phyloP scores from a whole-genome alignment of 1,140 invertebrate species.

The Drosophila ohnishii region DNA sequence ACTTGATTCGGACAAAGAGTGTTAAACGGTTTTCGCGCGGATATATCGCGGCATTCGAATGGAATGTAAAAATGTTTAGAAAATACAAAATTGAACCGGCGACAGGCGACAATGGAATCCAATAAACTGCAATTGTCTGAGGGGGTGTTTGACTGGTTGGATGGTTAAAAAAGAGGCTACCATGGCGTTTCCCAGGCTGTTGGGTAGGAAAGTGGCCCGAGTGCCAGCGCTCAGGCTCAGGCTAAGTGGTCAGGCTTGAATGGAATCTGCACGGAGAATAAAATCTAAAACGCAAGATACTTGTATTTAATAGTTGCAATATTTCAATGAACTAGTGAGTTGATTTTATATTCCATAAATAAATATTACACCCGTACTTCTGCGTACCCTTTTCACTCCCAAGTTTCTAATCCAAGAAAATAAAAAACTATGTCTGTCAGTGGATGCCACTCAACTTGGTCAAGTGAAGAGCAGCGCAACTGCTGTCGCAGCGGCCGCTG shows the following conservation, averaged over 20 bases:
- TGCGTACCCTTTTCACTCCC: background rate
- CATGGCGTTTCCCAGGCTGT: background rate
- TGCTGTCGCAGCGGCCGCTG: slow-evolving; percentile 23
- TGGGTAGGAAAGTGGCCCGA: slow-evolving; percentile 60
- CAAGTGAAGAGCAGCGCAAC: slow-evolving; percentile 52
- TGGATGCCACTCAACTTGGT: slow-evolving; percentile 67
- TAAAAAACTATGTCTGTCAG: slow-evolving; percentile 16
- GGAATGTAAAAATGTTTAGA: slow-evolving; percentile 70
- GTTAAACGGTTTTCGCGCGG: slow-evolving; percentile 54
- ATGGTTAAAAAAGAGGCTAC: slow-evolving; percentile 1
- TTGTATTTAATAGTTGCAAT: background rate
- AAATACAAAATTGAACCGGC: slow-evolving; percentile 63
- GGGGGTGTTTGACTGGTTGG: background rate
- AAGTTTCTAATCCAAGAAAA: background rate
- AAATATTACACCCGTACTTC: background rate
- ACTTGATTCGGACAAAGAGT: slow-evolving; percentile 72
- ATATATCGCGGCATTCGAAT: slow-evolving; percentile 13
- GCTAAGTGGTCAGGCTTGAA: slow-evolving; percentile 62
- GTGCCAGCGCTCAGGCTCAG: slow-evolving; percentile 35
- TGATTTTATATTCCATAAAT: background rate
- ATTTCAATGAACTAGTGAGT: background rate
- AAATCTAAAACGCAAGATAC: background rate
- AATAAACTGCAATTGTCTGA: slow-evolving; percentile 62
- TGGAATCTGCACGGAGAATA: slow-evolving; percentile 8
- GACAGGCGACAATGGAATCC: slow-evolving; percentile 65